These are phyloP conservation scores for Andrena bicolor DNA, from an alignment of 2,888 invertebrate species.

Conservation along the genomic window DNA sequence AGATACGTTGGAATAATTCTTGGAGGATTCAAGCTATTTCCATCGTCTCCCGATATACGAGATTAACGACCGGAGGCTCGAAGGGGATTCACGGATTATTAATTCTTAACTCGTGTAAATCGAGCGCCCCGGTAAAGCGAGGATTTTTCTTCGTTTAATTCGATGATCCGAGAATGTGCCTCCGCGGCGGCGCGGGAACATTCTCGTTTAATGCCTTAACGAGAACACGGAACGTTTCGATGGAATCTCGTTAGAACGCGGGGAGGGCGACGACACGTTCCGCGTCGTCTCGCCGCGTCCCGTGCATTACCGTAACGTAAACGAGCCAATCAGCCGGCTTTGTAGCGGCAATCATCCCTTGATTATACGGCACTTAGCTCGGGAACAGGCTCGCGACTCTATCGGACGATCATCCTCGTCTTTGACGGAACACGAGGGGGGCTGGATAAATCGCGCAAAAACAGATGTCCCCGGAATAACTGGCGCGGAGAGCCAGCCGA, in stretches of 20 bases:
- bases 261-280: conserved; percentile 19
- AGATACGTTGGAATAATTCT: conserved; percentile 19
- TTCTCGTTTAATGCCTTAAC: conserved; percentile 54
- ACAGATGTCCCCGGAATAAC: conserved; percentile 25
- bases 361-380: conserved; percentile 79
- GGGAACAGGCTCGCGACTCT: conserved; percentile 67
- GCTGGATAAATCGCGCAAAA: conserved; percentile 43
- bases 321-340: conserved; percentile 83
- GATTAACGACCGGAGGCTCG: conserved; percentile 37
- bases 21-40: conserved; percentile 25
- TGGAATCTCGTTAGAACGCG: conserved; percentile 54
- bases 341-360: conserved; percentile 80
- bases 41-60: conserved; percentile 29
- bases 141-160: conserved; percentile 37
- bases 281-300: conserved; percentile 38
- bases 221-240: conserved; percentile 39
- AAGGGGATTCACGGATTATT: conserved; percentile 49
- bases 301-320: conserved; percentile 76
- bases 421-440: conserved; percentile 44
- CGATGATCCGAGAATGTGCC: conserved; percentile 24
- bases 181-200: conserved; percentile 18
- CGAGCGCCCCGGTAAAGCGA: neutral
- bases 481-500: neutral
- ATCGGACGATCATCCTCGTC: conserved; percentile 57
- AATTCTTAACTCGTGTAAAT: conserved; percentile 31